A percentile compares a stretch with the other conserved stretches of the same genome.
phyloP scores from a whole-genome alignment of 2,113 vertebrate genomes.

The Sminthopsis crassicaudata region DNA sequence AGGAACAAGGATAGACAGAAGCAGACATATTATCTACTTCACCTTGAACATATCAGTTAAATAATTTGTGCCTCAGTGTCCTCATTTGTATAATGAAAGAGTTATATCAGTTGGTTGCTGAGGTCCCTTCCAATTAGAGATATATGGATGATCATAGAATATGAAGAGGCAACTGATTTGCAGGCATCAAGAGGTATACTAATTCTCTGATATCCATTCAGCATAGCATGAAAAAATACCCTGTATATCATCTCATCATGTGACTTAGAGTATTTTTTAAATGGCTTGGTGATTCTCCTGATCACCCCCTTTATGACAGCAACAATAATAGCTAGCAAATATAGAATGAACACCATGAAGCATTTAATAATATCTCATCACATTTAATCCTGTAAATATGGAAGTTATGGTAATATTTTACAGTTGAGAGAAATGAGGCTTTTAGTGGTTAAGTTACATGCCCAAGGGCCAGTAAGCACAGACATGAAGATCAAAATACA shows the following conservation, averaged over 20 bases:
- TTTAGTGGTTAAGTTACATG: neutral
- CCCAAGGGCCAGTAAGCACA: neutral
- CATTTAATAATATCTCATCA: neutral
- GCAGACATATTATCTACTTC: neutral
- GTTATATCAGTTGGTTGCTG: neutral
- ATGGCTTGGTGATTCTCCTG: neutral
- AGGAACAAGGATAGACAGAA: no score
- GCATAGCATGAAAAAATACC: neutral
- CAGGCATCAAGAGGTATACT: neutral
- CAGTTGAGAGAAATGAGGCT: neutral
- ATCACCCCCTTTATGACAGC: neutral
- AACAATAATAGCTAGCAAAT: neutral
- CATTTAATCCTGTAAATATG: neutral
- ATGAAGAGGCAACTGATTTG: neutral
- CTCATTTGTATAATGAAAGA: neutral
- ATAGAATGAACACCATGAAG: neutral
- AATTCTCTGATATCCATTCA: neutral
- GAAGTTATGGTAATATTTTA: neutral
- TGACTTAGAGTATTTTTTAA: neutral
- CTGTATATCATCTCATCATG: neutral
- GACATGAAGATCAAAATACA: neutral
- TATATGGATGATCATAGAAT: neutral
- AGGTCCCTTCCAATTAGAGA: neutral
- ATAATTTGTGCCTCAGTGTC: neutral
- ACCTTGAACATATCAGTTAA: neutral